Percentiles rank a stretch among this genome's conserved stretches.
phyloP scores from a whole-genome alignment of 2,888 invertebrate species.

The Saturnia japonica region DNA sequence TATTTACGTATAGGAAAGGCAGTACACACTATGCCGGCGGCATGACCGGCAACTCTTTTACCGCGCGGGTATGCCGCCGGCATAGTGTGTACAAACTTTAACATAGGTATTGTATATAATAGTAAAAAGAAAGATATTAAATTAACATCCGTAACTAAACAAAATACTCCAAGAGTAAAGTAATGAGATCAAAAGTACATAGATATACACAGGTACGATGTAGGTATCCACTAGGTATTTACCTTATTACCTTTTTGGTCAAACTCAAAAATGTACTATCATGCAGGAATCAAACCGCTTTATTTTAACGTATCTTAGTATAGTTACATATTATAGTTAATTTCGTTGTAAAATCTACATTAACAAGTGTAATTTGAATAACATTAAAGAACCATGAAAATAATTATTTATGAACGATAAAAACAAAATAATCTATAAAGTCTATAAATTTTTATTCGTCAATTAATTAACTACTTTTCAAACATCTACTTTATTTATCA shows the following conservation, averaged over 20 bases:
- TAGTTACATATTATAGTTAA: conserved; percentile 48
- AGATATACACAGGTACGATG: not conserved
- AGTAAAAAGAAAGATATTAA: conserved; percentile 21
- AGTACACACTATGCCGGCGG: too few relatives aligned
- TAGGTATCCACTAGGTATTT: too few relatives aligned
- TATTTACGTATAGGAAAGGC: conserved; percentile 35
- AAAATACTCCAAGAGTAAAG: conserved; percentile 18
- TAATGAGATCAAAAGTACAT: conserved; percentile 23
- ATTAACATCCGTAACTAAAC: not conserved
- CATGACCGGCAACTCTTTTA: too few relatives aligned
- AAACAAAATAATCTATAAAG: conserved; percentile 12
- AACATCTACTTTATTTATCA: conserved; percentile 20
- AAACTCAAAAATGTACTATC: conserved; percentile 33
- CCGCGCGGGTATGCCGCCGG: too few relatives aligned
- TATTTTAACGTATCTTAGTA: conserved; percentile 36
- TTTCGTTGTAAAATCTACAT: conserved; percentile 78
- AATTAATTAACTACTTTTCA: conserved; percentile 23
- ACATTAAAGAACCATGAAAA: conserved; percentile 26
- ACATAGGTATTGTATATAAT: conserved; percentile 29
- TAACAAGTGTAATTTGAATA: conserved; percentile 62
- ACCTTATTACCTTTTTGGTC: conserved; percentile 34
- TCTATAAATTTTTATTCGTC: conserved; percentile 15
- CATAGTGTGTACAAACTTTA: too few relatives aligned
- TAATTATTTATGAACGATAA: conserved; percentile 16
- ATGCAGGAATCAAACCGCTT: conserved; percentile 8